These are phyloP conservation scores for Chromis chromis DNA, from an alignment of 2,797 vertebrate species.

Conservation along the genomic window DNA sequence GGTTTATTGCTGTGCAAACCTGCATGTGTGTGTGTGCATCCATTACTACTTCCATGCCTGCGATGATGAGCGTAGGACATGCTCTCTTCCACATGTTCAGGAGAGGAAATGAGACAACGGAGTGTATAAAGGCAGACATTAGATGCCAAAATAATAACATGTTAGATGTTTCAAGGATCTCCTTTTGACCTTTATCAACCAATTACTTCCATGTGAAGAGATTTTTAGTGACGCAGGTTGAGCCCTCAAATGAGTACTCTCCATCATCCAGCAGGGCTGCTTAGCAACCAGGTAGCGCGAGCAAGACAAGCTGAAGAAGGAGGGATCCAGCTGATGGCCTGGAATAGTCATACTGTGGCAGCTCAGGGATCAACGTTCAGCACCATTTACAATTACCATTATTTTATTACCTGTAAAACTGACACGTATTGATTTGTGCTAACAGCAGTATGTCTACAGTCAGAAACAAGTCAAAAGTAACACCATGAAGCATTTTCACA, in stretches of 20 bases:
- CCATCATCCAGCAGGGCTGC: conserved; percentile 63
- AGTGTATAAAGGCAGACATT: neutral
- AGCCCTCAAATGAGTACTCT: conserved; percentile 46
- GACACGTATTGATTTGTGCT: too few species aligned
- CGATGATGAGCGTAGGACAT: conserved; percentile 10
- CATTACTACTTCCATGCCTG: conserved; percentile 1
- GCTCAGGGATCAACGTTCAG: neutral
- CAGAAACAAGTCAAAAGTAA: too few species aligned
- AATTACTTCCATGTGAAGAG: conserved; percentile 44
- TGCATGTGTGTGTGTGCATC: conserved; percentile 15
- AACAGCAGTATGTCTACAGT: too few species aligned
- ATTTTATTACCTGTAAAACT: conserved; percentile 4
- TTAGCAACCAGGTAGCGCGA: conserved; percentile 75
- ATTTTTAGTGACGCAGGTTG: conserved; percentile 44
- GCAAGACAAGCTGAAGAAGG: conserved; percentile 24
- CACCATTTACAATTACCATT: neutral
- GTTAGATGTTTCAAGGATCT: conserved; percentile 37
- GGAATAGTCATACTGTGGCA: conserved; percentile 22
- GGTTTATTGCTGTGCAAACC: conserved; percentile 20
- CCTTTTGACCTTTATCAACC: conserved; percentile 59
- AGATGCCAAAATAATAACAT: conserved; percentile 17
- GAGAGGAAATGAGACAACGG: neutral
- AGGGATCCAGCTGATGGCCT: conserved; percentile 23
- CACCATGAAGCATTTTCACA: too few species aligned
- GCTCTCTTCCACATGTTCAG: conserved; percentile 7